Evolutionary conservation across 2,797 vertebrate genomes (phyloP), one percentile per base, ranked within the genome.

Genomic region (Scleropages formosus): DNA sequence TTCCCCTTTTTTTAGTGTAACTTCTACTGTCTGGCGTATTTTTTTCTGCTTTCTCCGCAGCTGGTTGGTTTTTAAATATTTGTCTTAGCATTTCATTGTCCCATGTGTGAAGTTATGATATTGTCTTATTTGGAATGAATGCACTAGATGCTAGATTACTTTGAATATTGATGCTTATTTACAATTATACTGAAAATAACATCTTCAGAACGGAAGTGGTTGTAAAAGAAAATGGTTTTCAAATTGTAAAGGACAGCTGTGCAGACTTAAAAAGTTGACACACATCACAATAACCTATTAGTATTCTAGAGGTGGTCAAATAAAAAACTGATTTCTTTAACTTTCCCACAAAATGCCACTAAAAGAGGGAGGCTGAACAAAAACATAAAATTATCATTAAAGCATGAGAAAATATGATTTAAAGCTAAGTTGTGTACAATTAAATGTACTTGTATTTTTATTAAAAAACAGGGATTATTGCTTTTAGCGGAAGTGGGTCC

Each of bases 281-380:
- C 72, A 15, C 71, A 46, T 61, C 18, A 12, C 20, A 18, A 72
- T 31, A 61, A 27, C 46, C 31, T 56, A 72, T 72, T 72, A 72
- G 20, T 39, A 72, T 72, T 60, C 71, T 22, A 13, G 46, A 10
- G 27, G 31, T 20, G 71, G 56, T 44, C 58, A 47, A 26, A n/a
- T 31, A 31, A 56, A 59, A 8, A 39, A 39, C 39, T 27, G 24
- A 22, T 27, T 22, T 72, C n/a, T 72, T 27, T 39, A 26, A 22
- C n/a, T 39, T 58, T 72, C 24, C 15, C 15, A 61, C n/a, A 61
- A 15, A 24, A 8, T 58, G 24, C 58, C n/a, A 12, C 12, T 46
- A n/a, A 22, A 47, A 59, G 10, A 51, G n/a, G 26, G n/a, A 39
- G 22, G 18, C 16, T 64, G 66, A 49, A 26, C 20, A 24, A 49